These are phyloP conservation scores for Tribolium castaneum DNA, from an alignment of 1,140 invertebrate genomes.

Conservation along the genomic window DNA sequence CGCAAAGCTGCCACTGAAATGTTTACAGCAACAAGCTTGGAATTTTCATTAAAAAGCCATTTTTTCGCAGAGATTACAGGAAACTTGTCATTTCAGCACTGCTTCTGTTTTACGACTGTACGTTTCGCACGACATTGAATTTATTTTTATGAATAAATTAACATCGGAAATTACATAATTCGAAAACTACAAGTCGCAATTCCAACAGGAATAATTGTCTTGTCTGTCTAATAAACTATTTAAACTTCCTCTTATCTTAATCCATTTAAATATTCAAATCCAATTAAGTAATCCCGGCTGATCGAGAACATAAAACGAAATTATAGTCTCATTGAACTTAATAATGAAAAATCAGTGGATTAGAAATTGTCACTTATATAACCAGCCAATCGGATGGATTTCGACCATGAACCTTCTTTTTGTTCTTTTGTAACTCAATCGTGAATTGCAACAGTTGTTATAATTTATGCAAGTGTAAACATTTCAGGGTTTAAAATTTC, in stretches of 20 bases:
- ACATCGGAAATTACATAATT: background rate
- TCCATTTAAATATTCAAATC: background rate
- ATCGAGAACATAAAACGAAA: background rate
- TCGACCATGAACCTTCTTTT: background rate
- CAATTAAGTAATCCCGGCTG: background rate
- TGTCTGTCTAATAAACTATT: background rate
- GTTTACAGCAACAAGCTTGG: background rate
- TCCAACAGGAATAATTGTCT: background rate
- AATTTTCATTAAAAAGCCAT: background rate
- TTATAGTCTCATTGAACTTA: background rate
- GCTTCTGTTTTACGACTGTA: background rate
- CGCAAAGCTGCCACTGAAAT: constrained; percentile 10
- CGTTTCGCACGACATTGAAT: background rate
- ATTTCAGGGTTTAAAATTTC: background rate
- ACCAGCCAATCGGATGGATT: background rate
- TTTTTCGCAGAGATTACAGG: background rate
- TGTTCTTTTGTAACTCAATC: background rate
- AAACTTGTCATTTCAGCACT: background rate
- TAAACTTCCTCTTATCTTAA: background rate
- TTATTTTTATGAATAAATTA: background rate
- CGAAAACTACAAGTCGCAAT: background rate
- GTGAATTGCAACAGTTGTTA: background rate
- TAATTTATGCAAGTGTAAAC: background rate
- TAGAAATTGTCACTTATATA: background rate
- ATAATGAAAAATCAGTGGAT: background rate